Percentiles rank a stretch among this genome's conserved stretches.
These are phyloP conservation scores for Pipistrellus nathusii DNA, from an alignment of 2,797 vertebrate species.

Conservation along the genomic window DNA sequence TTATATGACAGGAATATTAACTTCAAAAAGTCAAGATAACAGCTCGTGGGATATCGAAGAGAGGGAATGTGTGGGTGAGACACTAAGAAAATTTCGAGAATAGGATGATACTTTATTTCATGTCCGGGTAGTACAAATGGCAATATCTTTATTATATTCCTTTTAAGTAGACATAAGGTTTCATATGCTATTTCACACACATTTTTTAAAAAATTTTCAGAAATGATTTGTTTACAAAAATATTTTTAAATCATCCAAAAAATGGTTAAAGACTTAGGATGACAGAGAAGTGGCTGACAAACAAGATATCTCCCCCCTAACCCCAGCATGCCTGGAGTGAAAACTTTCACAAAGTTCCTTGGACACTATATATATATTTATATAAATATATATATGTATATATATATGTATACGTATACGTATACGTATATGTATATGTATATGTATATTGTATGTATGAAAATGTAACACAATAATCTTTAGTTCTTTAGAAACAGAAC, in stretches of 20 bases:
- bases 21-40: neutral
- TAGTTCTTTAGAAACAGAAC: constrained; percentile 20
- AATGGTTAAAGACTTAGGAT: neutral
- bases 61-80: neutral
- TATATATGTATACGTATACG: neutral
- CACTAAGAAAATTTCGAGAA: neutral
- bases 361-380: neutral
- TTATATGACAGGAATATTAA: constrained; percentile 4
- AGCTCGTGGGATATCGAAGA: neutral
- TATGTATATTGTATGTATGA: neutral
- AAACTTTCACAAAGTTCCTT: neutral
- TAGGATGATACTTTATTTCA: neutral
- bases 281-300: neutral
- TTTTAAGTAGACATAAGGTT: neutral
- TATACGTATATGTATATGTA: neutral
- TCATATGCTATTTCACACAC: neutral
- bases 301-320: neutral
- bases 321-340: neutral
- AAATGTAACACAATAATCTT: neutral
- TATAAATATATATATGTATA: neutral
- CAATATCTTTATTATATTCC: neutral
- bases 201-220: neutral
- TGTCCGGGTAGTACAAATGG: neutral
- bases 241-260: too few relatives aligned
- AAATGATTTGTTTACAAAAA: neutral